phyloP scores from a whole-genome alignment of 2,797 vertebrate species.

The Peromyscus aztecus region DNA sequence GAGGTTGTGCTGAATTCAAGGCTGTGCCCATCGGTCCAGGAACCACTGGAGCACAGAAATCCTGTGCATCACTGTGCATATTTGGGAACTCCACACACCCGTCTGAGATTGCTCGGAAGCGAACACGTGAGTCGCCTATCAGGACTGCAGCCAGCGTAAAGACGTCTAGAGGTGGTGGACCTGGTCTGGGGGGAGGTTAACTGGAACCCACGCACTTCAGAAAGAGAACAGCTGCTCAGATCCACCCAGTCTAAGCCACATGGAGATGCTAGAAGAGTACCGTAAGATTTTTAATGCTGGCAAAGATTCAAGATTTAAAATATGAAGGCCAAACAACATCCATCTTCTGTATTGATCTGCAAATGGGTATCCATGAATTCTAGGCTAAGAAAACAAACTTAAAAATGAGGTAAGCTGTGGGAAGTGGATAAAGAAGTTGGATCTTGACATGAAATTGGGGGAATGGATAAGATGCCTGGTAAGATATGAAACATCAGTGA shows the following conservation, averaged over 20 bases:
- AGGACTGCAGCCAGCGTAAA: neutral
- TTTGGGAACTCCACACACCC: neutral
- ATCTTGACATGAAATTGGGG: neutral
- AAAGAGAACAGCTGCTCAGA: neutral
- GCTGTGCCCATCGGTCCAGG: neutral
- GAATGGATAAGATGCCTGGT: neutral
- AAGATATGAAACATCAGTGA: neutral
- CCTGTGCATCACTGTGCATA: neutral
- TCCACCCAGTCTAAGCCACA: neutral
- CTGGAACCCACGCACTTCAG: neutral
- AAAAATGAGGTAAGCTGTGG: neutral
- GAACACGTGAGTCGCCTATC: neutral
- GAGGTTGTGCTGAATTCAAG: neutral
- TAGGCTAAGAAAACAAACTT: neutral
- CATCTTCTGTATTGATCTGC: neutral
- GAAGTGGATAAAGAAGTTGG: neutral
- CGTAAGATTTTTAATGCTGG: slow-evolving; percentile 16
- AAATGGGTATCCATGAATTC: neutral
- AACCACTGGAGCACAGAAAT: neutral
- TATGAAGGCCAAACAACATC: neutral
- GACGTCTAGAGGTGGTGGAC: neutral
- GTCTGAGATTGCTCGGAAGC: neutral
- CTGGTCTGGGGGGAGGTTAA: neutral
- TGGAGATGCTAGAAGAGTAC: neutral
- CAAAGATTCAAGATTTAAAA: slow-evolving; percentile 27